phyloP scores from a whole-genome alignment of 2,888 invertebrate genomes.

The Aleiodes leptofemur region DNA sequence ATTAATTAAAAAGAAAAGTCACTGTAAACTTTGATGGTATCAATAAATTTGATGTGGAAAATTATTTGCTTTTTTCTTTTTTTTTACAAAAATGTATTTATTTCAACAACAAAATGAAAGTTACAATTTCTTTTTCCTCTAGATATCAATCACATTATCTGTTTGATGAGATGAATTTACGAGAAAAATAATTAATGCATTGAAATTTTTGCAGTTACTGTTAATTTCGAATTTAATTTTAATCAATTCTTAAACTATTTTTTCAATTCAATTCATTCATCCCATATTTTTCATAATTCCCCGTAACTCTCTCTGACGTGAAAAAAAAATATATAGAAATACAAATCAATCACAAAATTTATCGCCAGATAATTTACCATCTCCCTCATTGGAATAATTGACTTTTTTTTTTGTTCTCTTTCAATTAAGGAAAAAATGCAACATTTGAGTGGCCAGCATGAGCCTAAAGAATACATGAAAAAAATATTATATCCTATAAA shows the following conservation, averaged over 20 bases:
- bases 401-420: neutral
- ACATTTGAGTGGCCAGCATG: conserved; percentile 6
- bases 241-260: conserved; percentile 2
- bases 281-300: conserved; percentile 22
- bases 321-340: conserved; percentile 31
- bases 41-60: conserved; percentile 70
- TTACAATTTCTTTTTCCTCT: conserved; percentile 57
- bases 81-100: conserved; percentile 64
- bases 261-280: neutral
- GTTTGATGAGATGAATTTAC: neutral
- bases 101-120: conserved; percentile 64
- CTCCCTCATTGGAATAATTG: conserved; percentile 31
- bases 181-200: no score
- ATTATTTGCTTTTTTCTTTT: conserved; percentile 33
- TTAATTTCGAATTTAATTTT: conserved; percentile 9
- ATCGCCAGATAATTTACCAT: conserved; percentile 30
- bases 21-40: conserved; percentile 69
- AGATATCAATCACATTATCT: conserved; percentile 24
- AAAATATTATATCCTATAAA: conserved; percentile 58
- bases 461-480: conserved; percentile 36
- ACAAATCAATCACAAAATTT: conserved; percentile 36
- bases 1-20: conserved; percentile 64
- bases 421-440: conserved; percentile 11
- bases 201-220: conserved; percentile 37
- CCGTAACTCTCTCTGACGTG: conserved; percentile 42